A percentile compares a stretch with the other conserved stretches of the same genome.
Evolutionary conservation across 1,140 invertebrate genomes (phyloP).

Genomic region (Drosophila tsacasi): DNA sequence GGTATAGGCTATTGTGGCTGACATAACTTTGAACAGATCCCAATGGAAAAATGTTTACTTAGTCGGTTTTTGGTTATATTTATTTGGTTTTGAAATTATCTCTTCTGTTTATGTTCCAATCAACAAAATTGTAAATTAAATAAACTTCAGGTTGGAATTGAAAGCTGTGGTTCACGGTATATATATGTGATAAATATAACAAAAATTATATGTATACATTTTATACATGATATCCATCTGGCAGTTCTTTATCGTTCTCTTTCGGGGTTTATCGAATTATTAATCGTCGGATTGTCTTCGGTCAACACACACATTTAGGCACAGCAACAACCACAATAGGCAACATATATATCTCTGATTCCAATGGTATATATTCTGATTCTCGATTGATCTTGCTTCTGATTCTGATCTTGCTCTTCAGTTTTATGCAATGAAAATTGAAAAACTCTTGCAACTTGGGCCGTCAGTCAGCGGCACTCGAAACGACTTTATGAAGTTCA

Average conservation of each 20-base stretch:
- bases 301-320: constrained; percentile 58
- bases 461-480: constrained; percentile 46
- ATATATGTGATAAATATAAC: constrained; percentile 58
- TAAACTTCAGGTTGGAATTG: constrained; percentile 61
- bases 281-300: constrained; percentile 59
- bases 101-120: constrained; percentile 26
- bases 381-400: constrained; percentile 1
- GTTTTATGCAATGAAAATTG: constrained; percentile 81
- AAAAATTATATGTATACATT: constrained; percentile 58
- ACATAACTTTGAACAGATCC: constrained; percentile 81
- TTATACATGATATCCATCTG: constrained; percentile 43
- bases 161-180: constrained; percentile 74
- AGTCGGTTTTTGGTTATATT: constrained; percentile 16
- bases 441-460: constrained; percentile 67
- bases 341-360: constrained; percentile 49
- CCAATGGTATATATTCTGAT: constrained; percentile 12
- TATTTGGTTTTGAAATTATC: constrained; percentile 4
- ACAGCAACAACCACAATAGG: constrained; percentile 82
- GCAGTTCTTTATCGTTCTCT: constrained; percentile 28
- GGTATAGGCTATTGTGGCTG: constrained; percentile 45
- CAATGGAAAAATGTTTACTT: constrained; percentile 67
- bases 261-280: constrained; percentile 28
- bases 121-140: constrained; percentile 62
- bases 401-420: constrained; percentile 46
- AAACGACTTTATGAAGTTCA: constrained; percentile 62